These are phyloP conservation scores for Pantherophis guttatus DNA, from an alignment of 2,113 vertebrate genomes.

Conservation along the genomic window DNA sequence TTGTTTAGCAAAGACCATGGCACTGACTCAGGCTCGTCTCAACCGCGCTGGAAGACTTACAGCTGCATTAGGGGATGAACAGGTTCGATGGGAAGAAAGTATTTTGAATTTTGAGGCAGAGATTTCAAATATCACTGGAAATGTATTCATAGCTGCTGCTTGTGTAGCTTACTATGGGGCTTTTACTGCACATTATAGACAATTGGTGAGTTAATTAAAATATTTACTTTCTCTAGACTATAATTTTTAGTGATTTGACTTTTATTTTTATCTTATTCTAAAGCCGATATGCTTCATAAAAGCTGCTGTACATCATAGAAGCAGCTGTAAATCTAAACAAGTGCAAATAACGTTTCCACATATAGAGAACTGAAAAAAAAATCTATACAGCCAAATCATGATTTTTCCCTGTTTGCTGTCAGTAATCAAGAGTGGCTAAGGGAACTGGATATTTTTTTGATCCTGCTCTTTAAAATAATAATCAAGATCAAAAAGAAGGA, in stretches of 20 bases:
- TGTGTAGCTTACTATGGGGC: conserved; percentile 84
- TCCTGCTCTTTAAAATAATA: background rate
- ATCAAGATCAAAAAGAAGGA: background rate
- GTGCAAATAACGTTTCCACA: background rate
- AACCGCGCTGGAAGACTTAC: conserved; percentile 78
- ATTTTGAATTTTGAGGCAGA: conserved; percentile 76
- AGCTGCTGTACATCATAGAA: background rate
- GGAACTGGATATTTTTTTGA: background rate
- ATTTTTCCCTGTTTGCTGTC: background rate
- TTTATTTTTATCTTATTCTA: background rate
- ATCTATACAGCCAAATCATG: background rate
- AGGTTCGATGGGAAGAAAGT: conserved; percentile 82
- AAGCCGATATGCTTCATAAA: background rate
- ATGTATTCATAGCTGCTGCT: conserved; percentile 83
- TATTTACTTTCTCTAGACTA: background rate
- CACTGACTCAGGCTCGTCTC: conserved; percentile 76
- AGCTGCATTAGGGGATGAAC: conserved; percentile 76
- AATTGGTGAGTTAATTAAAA: conserved; percentile 64
- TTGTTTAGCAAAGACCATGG: conserved; percentile 73
- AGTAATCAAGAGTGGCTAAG: background rate
- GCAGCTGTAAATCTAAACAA: background rate
- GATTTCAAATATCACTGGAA: conserved; percentile 76
- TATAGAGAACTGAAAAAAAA: background rate
- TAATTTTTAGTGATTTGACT: background rate
- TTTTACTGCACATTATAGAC: conserved; percentile 81